Evolutionary conservation across 1,140 invertebrate genomes (phyloP).

Genomic region (Platyura marginata): DNA sequence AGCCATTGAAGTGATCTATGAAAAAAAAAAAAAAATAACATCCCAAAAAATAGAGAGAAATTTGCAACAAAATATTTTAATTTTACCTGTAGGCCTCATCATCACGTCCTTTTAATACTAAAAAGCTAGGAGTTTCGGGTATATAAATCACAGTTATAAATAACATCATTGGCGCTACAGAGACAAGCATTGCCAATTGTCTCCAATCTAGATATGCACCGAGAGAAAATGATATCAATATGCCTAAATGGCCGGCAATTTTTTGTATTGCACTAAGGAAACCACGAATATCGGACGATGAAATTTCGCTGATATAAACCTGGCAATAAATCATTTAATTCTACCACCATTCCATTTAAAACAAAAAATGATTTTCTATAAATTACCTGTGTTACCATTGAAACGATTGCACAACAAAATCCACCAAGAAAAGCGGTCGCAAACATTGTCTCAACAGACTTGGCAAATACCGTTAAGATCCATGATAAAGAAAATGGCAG

Average conservation of each 20-base stretch:
- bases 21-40: no score
- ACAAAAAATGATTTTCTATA: no score
- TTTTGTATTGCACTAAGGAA: conserved; percentile 74
- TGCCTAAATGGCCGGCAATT: conserved; percentile 66
- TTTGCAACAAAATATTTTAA: no score
- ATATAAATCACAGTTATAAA: conserved; percentile 37
- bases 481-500: conserved; percentile 58
- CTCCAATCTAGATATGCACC: conserved; percentile 73
- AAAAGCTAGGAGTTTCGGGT: conserved; percentile 51
- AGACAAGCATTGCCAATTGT: conserved; percentile 53
- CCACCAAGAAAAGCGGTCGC: conserved; percentile 63
- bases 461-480: conserved; percentile 59
- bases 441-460: conserved; percentile 58
- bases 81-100: conserved; percentile 40
- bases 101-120: conserved; percentile 38
- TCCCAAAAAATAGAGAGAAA: no score
- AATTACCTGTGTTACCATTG: conserved; percentile 58
- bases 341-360: no score
- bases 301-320: conserved; percentile 88
- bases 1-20: conserved; percentile 53
- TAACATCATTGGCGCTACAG: conserved; percentile 41
- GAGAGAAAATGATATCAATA: conserved; percentile 63
- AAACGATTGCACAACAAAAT: conserved; percentile 64
- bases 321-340: no score
- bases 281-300: conserved; percentile 68